Evolutionary conservation across 2,113 vertebrate species (phyloP), one percentile per base, ranked within the genome.

Genomic region (Galeopterus variegatus): DNA sequence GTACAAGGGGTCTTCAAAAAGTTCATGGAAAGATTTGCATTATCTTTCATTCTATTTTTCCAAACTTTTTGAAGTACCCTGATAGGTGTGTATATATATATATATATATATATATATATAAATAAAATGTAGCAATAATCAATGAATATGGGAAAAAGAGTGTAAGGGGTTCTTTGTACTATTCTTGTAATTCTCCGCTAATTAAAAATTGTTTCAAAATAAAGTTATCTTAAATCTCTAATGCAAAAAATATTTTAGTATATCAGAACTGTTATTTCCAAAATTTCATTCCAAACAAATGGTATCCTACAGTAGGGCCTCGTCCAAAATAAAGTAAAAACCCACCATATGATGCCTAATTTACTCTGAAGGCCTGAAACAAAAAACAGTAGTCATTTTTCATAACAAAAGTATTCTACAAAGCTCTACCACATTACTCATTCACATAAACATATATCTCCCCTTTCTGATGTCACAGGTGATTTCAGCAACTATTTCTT

Each of bases 401-500:
- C 48, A 45, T 56, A 84, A 84, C 19, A 81, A 80, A 18, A 65
- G 3, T 67, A 90, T 33, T 92, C 52, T 64, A 83, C 33, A 90
- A 90, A 92, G 64, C 14, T 92, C 67, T 90, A 93, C 13, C 45
- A 67, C 5, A 84, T 33, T 36, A 77, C 9, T 88, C 48, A 87
- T 56, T 92, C 45, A 90, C 5, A 95, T 82, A 93, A 93, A 94
- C 48, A 81, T n/a, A 86, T 36, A 76, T 65, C 23, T 48, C 15
- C 12, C 89, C 60, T 81, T 56, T 80, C 64, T 89, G 75, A 84
- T 18, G 60, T 21, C 13, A 96, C 26, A 60, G 24, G 18, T 92
- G 31, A 90, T 58, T 76, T 81, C 23, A 87, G 36, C 67, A 93
- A 94, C 52, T 85, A 73, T 75, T 96, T 93, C 88, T 89, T 95